Conservation (phyloP, 2,113 vertebrate genomes). For the Zosterops hypoxanthus region DNA sequence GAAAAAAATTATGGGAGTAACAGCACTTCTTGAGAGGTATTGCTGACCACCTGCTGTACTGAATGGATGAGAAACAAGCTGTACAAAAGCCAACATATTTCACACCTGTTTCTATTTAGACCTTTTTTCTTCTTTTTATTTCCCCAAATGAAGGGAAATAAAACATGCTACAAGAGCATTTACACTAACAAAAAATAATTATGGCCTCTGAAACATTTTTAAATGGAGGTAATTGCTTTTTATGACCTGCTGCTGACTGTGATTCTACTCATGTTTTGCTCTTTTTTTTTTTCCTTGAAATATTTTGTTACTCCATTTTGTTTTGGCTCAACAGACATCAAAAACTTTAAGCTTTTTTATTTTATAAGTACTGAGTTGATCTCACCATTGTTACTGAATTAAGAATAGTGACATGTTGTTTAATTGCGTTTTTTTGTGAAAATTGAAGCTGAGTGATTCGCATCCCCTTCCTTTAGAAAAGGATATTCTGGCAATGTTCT, state of each 20-base stretch:
- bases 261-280: not conserved
- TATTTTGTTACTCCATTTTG: not conserved
- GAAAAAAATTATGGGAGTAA: not conserved
- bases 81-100: not conserved
- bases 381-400: not conserved
- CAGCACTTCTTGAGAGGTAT: not conserved
- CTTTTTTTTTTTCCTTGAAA: not conserved
- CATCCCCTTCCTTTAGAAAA: not conserved
- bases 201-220: not conserved
- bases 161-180: not conserved
- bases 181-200: not conserved
- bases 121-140: not conserved
- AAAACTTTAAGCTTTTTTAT: not conserved
- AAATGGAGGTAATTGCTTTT: conserved; percentile 20
- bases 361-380: not conserved
- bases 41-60: not conserved
- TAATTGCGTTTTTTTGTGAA: not conserved
- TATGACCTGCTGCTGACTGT: not conserved
- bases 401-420: not conserved
- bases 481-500: not conserved
- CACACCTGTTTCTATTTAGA: not conserved
- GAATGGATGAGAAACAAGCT: not conserved
- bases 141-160: not conserved
- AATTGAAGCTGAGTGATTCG: not conserved
- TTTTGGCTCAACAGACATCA: not conserved